These are phyloP conservation scores for Anabacerthia variegaticeps DNA, from an alignment of 2,797 vertebrate genomes.

Conservation along the genomic window DNA sequence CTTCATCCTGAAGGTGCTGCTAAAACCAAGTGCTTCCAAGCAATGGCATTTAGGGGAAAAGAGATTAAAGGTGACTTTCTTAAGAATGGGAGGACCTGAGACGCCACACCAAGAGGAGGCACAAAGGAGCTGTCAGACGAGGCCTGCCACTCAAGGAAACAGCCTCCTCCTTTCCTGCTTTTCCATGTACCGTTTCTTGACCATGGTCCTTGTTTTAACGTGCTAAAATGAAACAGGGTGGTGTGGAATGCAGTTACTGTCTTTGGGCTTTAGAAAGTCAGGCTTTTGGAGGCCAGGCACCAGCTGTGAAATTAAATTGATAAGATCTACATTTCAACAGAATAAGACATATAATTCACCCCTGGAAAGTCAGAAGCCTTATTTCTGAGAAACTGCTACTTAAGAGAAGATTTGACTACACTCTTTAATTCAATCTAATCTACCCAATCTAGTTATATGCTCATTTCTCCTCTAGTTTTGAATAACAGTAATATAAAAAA, in stretches of 20 bases:
- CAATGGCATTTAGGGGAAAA: neutral
- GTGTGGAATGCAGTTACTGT: constrained; percentile 21
- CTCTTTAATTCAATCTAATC: constrained; percentile 42
- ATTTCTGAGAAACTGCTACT: constrained; percentile 33
- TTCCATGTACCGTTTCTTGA: neutral
- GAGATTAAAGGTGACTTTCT: constrained; percentile 46
- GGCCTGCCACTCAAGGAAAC: neutral
- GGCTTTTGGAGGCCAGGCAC: constrained; percentile 16
- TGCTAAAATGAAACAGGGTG: constrained; percentile 1
- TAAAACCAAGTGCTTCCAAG: constrained; percentile 37
- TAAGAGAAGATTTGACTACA: constrained; percentile 29
- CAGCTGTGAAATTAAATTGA: constrained; percentile 34
- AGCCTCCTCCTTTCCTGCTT: neutral
- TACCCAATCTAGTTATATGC: constrained; percentile 25
- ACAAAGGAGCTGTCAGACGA: neutral
- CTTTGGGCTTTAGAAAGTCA: constrained; percentile 1
- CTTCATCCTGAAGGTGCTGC: constrained; percentile 60
- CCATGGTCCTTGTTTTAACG: neutral
- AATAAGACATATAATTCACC: constrained; percentile 40
- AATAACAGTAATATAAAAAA: neutral
- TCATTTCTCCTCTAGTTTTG: constrained; percentile 7
- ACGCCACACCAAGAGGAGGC: neutral
- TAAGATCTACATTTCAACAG: constrained; percentile 54
- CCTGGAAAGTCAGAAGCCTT: constrained; percentile 29
- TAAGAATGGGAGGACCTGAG: neutral